phyloP scores from a whole-genome alignment of 1,140 invertebrate species.

The Bombus fervidus region DNA sequence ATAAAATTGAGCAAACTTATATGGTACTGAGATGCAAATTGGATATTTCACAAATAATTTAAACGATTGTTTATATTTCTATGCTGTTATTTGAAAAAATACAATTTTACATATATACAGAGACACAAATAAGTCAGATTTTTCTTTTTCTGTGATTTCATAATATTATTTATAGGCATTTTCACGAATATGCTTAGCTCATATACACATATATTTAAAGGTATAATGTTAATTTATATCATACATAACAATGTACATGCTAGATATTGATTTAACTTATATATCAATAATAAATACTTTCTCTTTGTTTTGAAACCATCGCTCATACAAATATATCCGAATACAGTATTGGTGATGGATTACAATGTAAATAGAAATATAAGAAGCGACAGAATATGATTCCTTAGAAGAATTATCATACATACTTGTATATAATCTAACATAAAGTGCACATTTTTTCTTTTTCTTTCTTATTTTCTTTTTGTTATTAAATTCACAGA shows the following conservation, averaged over 20 bases:
- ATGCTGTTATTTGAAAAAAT: conserved; percentile 64
- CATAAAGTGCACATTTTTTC: background rate
- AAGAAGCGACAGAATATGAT: conserved; percentile 14
- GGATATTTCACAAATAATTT: conserved; percentile 7
- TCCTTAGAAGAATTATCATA: conserved; percentile 18
- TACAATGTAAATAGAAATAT: conserved; percentile 31
- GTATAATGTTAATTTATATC: conserved; percentile 16
- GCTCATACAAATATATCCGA: background rate
- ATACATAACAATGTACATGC: conserved; percentile 37
- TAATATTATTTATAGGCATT: conserved; percentile 27
- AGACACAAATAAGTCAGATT: conserved; percentile 13
- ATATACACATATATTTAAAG: conserved; percentile 5
- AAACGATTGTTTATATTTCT: conserved; percentile 37
- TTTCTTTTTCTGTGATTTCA: conserved; percentile 4
- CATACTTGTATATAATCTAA: conserved; percentile 15
- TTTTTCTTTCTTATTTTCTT: background rate
- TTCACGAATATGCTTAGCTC: conserved; percentile 19
- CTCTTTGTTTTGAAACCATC: conserved; percentile 33
- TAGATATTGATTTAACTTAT: conserved; percentile 35
- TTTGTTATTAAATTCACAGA: background rate
- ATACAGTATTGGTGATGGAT: conserved; percentile 1
- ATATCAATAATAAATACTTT: conserved; percentile 46
- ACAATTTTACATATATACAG: conserved; percentile 62
- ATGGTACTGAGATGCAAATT: background rate
- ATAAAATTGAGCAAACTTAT: background rate